Evolutionary conservation across 2,888 invertebrate species (phyloP), one percentile per base, ranked within the genome.

Genomic region (Oscheius sp.): DNA sequence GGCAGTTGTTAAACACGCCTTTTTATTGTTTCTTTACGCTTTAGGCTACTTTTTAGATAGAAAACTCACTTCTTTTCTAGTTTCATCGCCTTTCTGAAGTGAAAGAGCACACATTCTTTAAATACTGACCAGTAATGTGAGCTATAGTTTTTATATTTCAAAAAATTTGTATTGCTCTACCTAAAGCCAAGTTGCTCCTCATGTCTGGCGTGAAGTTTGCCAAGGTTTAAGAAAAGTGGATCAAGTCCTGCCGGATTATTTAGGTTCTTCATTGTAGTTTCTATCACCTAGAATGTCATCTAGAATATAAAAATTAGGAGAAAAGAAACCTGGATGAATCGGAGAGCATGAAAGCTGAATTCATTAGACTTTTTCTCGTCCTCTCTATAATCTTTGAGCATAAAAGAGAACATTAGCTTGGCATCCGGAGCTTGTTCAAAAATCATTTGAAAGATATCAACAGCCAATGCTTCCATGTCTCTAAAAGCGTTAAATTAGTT

Each of bases 171-270:
- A 34, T 8, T 12, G 12, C 55, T 55, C 8, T 42, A 74, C 79
- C 79, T 78, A 64, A 81, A 81, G 37, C 81, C 81, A 8, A 78
- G 68, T 29, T 81, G 77, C 34, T 81, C 80, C 65, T 79, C 78
- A 27, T 78, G 76, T 48, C 73, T 68, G 2, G 78, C 79, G 53
- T 81, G 81, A n/a, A 81, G 70, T 34, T 76, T 76, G 8, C 81
- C 81, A 15, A 81, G 53, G 45, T 81, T 81, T 17, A 73, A 20
- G 34, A 78, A 74, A 4, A 81, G 61, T 1, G 79, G 74, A 20
- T 81, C 79, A 3, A 81, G 37, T 20, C 70, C 71, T 3, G 69
- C 65, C 5, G 77, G 76, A 55, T 71, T 70, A n/a, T 79, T 77
- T 33, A 80, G 50, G 61, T 76, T 74, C 20, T 73, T 72, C 76